Conservation (phyloP, 2,888 invertebrate genomes). For the Drosophila vallismaia region DNA sequence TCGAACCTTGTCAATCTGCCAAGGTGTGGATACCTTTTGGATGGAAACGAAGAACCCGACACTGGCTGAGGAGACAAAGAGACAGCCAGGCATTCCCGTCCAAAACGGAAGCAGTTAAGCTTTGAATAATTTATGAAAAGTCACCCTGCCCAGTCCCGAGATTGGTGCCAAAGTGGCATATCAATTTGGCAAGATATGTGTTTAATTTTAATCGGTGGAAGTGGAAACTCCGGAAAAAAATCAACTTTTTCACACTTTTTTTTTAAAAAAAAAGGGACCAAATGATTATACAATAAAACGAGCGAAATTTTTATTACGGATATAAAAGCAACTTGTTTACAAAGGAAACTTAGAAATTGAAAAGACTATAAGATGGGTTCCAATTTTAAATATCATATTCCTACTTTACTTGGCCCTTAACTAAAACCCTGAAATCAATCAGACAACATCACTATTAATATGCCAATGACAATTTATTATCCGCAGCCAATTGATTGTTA, state of each 20-base stretch:
- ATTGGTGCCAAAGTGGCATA: conserved; percentile 64
- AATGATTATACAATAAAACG: background rate
- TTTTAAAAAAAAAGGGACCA: background rate
- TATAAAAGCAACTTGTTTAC: too few relatives aligned
- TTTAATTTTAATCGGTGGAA: background rate
- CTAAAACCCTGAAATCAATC: conserved; percentile 10
- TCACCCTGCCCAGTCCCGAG: conserved; percentile 25
- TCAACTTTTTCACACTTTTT: background rate
- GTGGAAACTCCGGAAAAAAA: background rate
- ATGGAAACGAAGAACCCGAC: conserved; percentile 1
- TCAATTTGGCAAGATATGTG: conserved; percentile 48
- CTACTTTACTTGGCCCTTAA: background rate
- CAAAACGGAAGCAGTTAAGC: conserved; percentile 74
- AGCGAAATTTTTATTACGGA: too few relatives aligned
- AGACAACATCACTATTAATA: conserved; percentile 55
- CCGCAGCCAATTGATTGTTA: conserved; percentile 43
- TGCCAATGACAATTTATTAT: conserved; percentile 62
- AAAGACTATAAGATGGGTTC: too few relatives aligned
- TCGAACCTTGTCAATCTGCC: conserved; percentile 59
- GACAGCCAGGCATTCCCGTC: conserved; percentile 28
- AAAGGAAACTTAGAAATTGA: too few relatives aligned
- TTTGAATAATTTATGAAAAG: conserved; percentile 78
- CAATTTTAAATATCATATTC: too few relatives aligned
- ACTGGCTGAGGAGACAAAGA: conserved; percentile 12
- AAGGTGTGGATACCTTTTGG: conserved; percentile 17